phyloP scores from a whole-genome alignment of 2,113 vertebrate genomes.

The Petromus typicus region DNA sequence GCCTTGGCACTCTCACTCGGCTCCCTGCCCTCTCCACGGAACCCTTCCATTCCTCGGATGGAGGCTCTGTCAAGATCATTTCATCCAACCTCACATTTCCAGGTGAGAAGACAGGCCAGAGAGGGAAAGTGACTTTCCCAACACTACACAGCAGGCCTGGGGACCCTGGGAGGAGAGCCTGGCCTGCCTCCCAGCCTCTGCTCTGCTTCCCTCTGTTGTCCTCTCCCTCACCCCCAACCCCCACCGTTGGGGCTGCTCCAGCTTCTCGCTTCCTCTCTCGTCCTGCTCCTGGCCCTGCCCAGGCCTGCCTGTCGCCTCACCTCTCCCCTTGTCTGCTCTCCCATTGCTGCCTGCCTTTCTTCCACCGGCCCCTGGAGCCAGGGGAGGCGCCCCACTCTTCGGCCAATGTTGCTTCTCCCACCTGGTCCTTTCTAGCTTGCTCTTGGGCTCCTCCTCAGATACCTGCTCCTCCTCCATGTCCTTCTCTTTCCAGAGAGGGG shows the following conservation, averaged over 20 bases:
- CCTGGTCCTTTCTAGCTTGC: slow-evolving; percentile 37
- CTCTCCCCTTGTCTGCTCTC: slow-evolving; percentile 78
- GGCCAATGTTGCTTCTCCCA: slow-evolving; percentile 55
- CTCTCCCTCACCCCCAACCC: background rate
- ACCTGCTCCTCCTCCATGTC: background rate
- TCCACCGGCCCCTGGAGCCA: slow-evolving; percentile 76
- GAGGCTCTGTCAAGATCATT: background rate
- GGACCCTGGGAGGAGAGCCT: background rate
- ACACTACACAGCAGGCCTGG: background rate
- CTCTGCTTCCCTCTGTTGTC: slow-evolving; percentile 49
- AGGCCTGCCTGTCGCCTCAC: slow-evolving; percentile 81
- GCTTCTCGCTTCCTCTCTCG: slow-evolving; percentile 73
- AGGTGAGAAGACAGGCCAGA: slow-evolving; percentile 12
- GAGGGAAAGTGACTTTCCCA: slow-evolving; percentile 12
- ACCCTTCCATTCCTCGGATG: background rate
- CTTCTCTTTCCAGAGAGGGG: slow-evolving; percentile 20
- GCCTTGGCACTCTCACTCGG: background rate
- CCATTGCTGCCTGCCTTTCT: slow-evolving; percentile 72
- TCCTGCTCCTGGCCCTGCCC: slow-evolving; percentile 75
- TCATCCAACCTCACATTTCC: background rate
- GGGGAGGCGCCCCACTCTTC: slow-evolving; percentile 61
- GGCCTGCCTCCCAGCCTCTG: background rate
- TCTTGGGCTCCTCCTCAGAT: background rate
- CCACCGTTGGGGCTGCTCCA: slow-evolving; percentile 61
- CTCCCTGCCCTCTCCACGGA: background rate